Evolutionary conservation across 2,113 vertebrate species (phyloP).

Genomic region (Arenaria interpres): DNA sequence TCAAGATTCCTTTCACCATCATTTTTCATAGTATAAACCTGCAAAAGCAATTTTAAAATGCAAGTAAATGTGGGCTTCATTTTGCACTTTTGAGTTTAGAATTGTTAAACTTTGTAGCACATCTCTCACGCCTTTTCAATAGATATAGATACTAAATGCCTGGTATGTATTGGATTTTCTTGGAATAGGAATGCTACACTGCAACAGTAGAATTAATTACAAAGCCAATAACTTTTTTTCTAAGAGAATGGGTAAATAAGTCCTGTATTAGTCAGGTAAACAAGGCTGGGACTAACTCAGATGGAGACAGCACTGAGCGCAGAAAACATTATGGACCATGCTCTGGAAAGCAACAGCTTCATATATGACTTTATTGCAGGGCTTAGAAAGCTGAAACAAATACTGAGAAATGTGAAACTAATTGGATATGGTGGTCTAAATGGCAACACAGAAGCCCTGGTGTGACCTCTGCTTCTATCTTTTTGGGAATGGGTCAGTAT

Average conservation of each 20-base stretch:
- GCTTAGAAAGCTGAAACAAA: neutral
- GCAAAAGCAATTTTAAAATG: neutral
- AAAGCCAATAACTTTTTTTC: neutral
- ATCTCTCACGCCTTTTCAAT: neutral
- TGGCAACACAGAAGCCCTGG: neutral
- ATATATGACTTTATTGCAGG: neutral
- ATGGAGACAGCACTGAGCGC: neutral
- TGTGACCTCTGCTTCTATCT: neutral
- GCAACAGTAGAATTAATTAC: neutral
- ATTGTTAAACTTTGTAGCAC: neutral
- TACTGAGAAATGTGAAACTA: neutral
- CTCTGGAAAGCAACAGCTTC: neutral
- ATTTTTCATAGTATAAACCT: neutral
- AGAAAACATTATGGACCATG: neutral
- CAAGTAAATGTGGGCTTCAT: neutral
- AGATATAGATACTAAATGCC: neutral
- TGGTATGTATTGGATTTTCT: neutral
- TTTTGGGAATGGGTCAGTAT: neutral
- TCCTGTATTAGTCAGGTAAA: neutral
- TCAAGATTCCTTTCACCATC: neutral
- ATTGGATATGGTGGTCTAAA: neutral
- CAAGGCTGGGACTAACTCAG: neutral
- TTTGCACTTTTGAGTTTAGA: neutral
- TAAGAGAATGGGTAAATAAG: neutral
- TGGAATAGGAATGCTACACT: neutral